phyloP scores from a whole-genome alignment of 2,113 vertebrate genomes.

The Otis tarda region DNA sequence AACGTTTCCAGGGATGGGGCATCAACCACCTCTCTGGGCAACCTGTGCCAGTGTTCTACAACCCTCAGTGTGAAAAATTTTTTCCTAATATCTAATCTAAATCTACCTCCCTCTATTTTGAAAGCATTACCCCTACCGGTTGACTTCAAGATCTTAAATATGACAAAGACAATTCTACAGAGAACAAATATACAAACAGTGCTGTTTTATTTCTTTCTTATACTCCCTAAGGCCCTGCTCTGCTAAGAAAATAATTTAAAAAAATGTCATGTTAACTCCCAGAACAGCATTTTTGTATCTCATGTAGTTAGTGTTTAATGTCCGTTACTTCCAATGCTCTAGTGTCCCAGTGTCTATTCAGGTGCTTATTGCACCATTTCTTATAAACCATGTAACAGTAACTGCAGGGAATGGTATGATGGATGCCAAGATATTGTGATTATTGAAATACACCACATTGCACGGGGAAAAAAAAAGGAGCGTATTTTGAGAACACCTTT shows the following conservation, averaged over 20 bases:
- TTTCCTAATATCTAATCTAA: too few species aligned
- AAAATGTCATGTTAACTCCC: not conserved
- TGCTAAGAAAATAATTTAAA: not conserved
- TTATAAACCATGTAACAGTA: not conserved
- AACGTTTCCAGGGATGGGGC: too few species aligned
- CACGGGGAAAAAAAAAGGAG: not conserved
- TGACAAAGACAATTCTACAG: not conserved
- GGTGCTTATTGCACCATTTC: constrained; percentile 4
- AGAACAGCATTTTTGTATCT: not conserved
- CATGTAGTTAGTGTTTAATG: not conserved
- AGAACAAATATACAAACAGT: not conserved
- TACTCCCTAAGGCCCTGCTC: not conserved
- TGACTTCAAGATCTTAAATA: not conserved
- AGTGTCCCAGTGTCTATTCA: not conserved
- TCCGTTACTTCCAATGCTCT: not conserved
- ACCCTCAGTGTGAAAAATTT: too few species aligned
- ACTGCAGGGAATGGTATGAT: not conserved
- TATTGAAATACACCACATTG: not conserved
- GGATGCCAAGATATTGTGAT: not conserved
- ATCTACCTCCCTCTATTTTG: too few species aligned
- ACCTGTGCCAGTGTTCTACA: too few species aligned
- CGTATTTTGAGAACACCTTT: not conserved
- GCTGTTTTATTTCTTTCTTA: not conserved
- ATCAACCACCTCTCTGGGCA: too few species aligned
- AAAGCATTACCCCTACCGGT: not conserved